Percentiles rank a stretch among this genome's conserved stretches.
Evolutionary conservation across 2,113 vertebrate species (phyloP).

Genomic region (Sylvietta virens): DNA sequence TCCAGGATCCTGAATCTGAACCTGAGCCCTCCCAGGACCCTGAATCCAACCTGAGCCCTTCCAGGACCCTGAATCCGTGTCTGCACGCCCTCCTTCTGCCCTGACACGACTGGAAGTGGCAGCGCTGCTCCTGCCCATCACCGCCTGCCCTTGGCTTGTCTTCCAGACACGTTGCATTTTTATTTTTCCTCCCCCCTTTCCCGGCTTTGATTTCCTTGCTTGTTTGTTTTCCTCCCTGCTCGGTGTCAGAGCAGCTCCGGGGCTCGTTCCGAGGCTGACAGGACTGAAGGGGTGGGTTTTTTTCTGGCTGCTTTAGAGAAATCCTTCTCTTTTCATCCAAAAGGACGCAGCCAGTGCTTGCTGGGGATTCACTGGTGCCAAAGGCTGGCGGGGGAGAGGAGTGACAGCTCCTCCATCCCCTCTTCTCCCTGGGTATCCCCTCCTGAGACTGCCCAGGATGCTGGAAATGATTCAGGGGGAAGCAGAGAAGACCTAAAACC

Average conservation of each 20-base stretch:
- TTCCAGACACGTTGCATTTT: background rate
- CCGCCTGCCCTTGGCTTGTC: conserved; percentile 51
- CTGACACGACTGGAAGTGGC: conserved; percentile 42
- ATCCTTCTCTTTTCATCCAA: background rate
- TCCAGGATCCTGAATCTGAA: too few relatives aligned
- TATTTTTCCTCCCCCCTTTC: background rate
- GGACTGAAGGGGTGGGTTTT: background rate
- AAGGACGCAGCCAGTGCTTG: background rate
- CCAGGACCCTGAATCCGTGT: background rate
- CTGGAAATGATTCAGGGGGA: background rate
- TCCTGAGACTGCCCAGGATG: background rate
- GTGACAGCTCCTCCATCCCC: background rate
- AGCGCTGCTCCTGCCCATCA: conserved; percentile 20
- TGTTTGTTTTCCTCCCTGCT: background rate
- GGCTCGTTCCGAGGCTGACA: background rate
- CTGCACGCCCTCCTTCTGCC: background rate
- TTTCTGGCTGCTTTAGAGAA: background rate
- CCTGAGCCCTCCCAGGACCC: too few relatives aligned
- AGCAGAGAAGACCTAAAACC: background rate
- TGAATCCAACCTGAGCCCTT: background rate
- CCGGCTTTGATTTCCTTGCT: background rate
- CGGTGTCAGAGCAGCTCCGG: background rate
- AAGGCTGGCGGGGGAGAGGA: background rate
- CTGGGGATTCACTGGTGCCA: background rate
- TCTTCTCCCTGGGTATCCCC: background rate